phyloP scores from a whole-genome alignment of 2,113 vertebrate species.

The Silurus asotus region DNA sequence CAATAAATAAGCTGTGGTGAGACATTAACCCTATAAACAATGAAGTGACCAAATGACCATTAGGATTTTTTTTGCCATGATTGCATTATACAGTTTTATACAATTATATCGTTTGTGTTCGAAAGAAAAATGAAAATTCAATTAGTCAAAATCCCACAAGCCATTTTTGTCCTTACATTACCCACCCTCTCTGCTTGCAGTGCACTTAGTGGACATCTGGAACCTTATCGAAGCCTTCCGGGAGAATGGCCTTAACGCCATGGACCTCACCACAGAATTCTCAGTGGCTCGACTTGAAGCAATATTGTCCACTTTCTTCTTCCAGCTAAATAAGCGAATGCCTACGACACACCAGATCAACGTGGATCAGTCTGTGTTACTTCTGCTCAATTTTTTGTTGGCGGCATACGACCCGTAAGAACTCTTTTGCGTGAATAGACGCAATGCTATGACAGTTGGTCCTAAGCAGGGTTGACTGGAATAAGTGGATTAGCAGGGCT shows the following conservation, averaged over 20 bases:
- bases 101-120: background rate
- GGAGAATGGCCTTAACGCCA: constrained; percentile 90
- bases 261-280: constrained; percentile 86
- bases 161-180: background rate
- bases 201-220: constrained; percentile 98
- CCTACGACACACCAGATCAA: constrained; percentile 96
- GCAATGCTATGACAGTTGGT: background rate
- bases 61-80: too few species aligned
- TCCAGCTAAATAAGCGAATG: constrained; percentile 98
- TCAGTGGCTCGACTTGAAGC: constrained; percentile 89
- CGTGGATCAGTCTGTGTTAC: constrained; percentile 90
- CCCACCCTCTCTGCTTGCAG: constrained; percentile 65
- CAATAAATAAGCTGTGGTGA: too few species aligned
- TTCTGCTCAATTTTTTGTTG: constrained; percentile 95
- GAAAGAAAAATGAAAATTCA: background rate
- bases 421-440: constrained; percentile 29
- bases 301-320: constrained; percentile 91
- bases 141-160: too few species aligned
- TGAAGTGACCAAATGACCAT: too few species aligned
- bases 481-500: background rate
- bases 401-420: constrained; percentile 95
- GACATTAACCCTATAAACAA: too few species aligned
- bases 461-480: background rate
- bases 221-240: constrained; percentile 95
- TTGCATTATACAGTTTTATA: too few species aligned